A percentile compares a stretch with the other conserved stretches of the same genome.
Evolutionary conservation across 2,797 vertebrate genomes (phyloP).

Genomic region (Myiotriccus ornatus): DNA sequence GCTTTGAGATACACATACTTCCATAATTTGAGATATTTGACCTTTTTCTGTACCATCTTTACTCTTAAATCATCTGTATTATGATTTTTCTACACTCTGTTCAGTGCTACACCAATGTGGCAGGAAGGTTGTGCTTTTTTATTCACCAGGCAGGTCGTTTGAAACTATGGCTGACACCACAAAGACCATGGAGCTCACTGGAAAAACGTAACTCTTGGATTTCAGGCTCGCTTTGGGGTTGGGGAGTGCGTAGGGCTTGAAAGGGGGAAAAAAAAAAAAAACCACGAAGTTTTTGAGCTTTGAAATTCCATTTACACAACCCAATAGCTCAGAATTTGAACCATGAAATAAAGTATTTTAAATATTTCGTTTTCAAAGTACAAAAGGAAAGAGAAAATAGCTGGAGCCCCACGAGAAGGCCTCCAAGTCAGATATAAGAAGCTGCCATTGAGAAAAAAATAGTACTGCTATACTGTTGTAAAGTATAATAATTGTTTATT

Average conservation of each 20-base stretch:
- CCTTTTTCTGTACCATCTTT: not conserved
- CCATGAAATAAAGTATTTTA: not conserved
- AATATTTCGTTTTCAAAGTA: not conserved
- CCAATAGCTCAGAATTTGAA: not conserved
- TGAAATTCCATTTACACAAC: not conserved
- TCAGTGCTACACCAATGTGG: fast-evolving
- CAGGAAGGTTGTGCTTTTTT: not conserved
- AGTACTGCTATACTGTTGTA: not conserved
- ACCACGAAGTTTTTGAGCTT: not conserved
- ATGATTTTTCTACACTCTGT: not conserved
- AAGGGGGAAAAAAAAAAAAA: not conserved
- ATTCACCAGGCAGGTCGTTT: not conserved
- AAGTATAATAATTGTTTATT: not conserved
- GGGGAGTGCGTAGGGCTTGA: fast-evolving
- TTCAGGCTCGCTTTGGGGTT: not conserved
- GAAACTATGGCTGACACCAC: not conserved
- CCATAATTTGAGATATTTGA: not conserved
- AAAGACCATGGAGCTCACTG: not conserved
- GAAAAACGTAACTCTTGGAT: not conserved
- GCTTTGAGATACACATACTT: fast-evolving
- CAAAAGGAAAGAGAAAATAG: not conserved
- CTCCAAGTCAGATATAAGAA: constrained; percentile 52
- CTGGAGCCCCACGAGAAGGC: not conserved
- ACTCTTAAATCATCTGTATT: not conserved
- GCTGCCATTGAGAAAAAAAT: constrained; percentile 24